phyloP scores from a whole-genome alignment of 2,113 vertebrate genomes.

The Castor canadensis region DNA sequence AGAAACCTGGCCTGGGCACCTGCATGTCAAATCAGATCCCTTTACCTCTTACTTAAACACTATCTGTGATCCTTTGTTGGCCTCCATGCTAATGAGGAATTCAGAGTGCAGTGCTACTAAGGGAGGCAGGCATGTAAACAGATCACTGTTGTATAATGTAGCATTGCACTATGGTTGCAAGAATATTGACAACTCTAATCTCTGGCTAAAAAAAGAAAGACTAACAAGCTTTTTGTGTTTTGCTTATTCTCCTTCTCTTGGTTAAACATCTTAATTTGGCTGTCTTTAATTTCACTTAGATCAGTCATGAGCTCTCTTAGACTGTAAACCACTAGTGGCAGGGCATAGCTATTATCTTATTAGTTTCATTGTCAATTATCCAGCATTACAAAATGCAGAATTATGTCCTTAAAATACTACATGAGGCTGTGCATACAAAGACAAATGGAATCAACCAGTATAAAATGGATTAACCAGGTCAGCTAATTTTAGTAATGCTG shows the following conservation, averaged over 20 bases:
- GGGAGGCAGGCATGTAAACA: neutral
- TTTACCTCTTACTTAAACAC: neutral
- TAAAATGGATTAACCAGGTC: slow-evolving; percentile 21
- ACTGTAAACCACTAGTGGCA: slow-evolving; percentile 5
- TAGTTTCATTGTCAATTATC: neutral
- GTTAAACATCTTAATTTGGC: slow-evolving; percentile 18
- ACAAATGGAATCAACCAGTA: slow-evolving; percentile 31
- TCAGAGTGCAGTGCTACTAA: neutral
- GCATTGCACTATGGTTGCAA: neutral
- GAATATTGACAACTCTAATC: neutral
- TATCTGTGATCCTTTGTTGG: neutral
- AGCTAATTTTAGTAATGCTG: slow-evolving; percentile 24
- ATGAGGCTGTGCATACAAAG: neutral
- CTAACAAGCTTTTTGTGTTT: neutral
- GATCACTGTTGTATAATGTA: neutral
- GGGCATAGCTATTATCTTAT: neutral
- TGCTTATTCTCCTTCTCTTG: neutral
- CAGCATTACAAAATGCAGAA: neutral
- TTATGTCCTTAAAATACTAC: slow-evolving; percentile 15
- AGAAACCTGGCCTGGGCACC: neutral
- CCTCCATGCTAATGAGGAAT: neutral
- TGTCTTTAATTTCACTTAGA: slow-evolving; percentile 30
- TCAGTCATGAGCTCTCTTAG: slow-evolving; percentile 23
- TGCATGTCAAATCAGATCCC: neutral
- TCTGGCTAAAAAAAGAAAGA: slow-evolving; percentile 27